A percentile compares a stretch with the other conserved stretches of the same genome.
Evolutionary conservation across 2,797 vertebrate species (phyloP).

Genomic region (Sparus aurata): DNA sequence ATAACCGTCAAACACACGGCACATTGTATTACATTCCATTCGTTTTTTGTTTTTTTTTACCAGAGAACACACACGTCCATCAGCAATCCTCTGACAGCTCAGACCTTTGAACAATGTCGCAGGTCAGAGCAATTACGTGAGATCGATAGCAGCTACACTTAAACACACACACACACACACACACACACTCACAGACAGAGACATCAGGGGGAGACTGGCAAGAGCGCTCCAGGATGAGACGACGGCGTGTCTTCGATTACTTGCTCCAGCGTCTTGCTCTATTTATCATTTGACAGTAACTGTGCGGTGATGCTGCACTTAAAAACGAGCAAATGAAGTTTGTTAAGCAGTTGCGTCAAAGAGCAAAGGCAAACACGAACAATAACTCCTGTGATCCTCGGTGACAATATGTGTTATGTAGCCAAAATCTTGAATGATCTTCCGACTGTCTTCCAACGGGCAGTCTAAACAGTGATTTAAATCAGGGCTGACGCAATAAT

Average conservation of each 20-base stretch:
- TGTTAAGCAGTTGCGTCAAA: background rate
- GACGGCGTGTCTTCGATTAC: conserved; percentile 16
- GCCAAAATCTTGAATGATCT: no score
- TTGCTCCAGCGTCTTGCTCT: background rate
- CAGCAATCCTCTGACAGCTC: conserved; percentile 68
- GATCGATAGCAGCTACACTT: conserved; percentile 84
- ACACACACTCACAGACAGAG: conserved; percentile 14
- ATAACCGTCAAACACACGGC: background rate
- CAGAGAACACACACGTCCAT: conserved; percentile 48
- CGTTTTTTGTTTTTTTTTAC: background rate
- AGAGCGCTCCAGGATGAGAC: background rate
- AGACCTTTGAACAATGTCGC: conserved; percentile 82
- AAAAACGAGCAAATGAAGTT: background rate
- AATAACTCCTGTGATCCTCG: background rate
- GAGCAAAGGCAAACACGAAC: background rate
- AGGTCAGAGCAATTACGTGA: conserved; percentile 85
- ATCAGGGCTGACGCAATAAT: no score
- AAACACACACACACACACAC: conserved; percentile 24
- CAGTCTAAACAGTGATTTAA: no score
- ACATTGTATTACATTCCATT: background rate
- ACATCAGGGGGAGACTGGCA: background rate
- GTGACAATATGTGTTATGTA: background rate
- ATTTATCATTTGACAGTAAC: conserved; percentile 30
- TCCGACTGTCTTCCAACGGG: no score
- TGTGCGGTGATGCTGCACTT: background rate